Conservation (phyloP, 2,113 vertebrate species). For the Otus sunia region DNA sequence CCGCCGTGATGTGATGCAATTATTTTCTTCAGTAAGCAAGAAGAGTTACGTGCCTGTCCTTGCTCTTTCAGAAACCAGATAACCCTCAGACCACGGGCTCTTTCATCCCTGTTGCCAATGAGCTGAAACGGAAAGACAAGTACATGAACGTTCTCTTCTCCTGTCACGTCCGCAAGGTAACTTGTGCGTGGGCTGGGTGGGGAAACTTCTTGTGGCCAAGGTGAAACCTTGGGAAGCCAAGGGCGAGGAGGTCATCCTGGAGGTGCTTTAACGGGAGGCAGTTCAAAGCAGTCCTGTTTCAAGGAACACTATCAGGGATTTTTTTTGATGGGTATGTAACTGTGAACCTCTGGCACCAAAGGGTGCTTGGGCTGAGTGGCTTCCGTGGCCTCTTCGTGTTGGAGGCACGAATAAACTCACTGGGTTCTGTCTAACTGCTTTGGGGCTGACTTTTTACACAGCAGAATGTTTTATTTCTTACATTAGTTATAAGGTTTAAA, state of each 20-base stretch:
- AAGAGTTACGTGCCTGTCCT: neutral
- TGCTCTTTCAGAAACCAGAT: slow-evolving; percentile 83
- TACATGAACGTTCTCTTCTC: slow-evolving; percentile 96
- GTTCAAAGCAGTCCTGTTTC: neutral
- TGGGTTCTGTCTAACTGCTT: neutral
- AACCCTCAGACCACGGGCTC: slow-evolving; percentile 79
- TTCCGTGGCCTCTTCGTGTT: neutral
- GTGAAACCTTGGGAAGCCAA: neutral
- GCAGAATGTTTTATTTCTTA: neutral
- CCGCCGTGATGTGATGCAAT: neutral
- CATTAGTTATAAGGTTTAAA: neutral
- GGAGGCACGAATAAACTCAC: neutral
- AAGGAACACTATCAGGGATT: too few species aligned
- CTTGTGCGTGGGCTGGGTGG: neutral
- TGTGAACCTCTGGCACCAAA: neutral
- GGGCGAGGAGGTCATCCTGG: neutral
- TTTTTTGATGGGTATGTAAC: neutral
- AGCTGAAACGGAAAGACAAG: slow-evolving; percentile 95
- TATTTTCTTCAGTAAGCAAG: neutral
- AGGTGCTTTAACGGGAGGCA: accelerated
- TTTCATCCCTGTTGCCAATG: slow-evolving; percentile 87
- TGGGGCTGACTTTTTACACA: neutral
- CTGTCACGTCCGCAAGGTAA: slow-evolving; percentile 95
- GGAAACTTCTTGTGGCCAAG: neutral
- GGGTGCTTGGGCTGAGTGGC: neutral